Conservation (phyloP, 53 echinoderm and acorn worm species). For the Apostichopus leukothele region DNA sequence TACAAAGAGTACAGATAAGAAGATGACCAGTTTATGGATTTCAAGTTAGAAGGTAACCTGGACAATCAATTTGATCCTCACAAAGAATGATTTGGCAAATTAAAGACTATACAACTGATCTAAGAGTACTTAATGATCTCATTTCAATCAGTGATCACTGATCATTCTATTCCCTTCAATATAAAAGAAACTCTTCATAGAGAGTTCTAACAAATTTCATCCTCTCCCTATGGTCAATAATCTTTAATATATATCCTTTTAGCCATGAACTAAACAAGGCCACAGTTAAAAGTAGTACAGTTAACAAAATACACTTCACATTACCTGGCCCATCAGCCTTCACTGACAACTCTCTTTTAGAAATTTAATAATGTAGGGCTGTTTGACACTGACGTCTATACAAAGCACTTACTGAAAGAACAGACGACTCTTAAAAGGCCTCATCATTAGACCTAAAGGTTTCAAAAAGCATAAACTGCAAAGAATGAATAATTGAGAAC, state of each 20-base stretch:
- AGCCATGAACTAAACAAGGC: background rate
- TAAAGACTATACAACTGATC: no score
- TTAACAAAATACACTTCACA: background rate
- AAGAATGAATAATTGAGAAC: slow-evolving; percentile 5
- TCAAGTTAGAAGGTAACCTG: no score
- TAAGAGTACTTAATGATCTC: no score
- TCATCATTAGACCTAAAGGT: slow-evolving; percentile 6
- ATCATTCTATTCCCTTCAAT: no score
- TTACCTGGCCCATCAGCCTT: background rate
- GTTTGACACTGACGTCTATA: background rate
- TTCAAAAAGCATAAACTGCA: background rate
- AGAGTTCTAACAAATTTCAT: no score
- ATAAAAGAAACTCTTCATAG: no score
- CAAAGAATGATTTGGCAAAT: no score
- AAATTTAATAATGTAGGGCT: background rate
- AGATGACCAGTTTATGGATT: no score
- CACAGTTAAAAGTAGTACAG: background rate
- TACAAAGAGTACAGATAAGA: background rate
- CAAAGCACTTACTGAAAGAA: slow-evolving; percentile 10
- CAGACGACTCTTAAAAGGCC: background rate
- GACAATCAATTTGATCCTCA: no score
- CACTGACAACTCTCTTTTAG: background rate
- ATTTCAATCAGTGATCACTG: no score
- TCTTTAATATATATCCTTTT: background rate
- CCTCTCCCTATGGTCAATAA: background rate